These are phyloP conservation scores for Druceiella hillmani DNA, from an alignment of 2,888 invertebrate genomes.

Conservation along the genomic window DNA sequence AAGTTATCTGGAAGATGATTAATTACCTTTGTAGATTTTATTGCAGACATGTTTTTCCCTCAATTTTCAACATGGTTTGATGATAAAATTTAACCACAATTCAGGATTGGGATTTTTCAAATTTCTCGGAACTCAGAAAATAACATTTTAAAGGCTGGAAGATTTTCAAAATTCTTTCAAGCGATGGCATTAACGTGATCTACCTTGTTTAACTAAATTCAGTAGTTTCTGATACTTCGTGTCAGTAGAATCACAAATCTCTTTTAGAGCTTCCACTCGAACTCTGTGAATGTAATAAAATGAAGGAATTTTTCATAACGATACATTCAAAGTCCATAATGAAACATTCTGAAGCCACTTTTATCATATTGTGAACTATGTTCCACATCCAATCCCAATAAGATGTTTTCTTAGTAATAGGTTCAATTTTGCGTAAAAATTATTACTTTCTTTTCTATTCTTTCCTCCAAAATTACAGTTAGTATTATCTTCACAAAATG, in stretches of 20 bases:
- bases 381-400: slow-evolving; percentile 27
- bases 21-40: slow-evolving; percentile 24
- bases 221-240: slow-evolving; percentile 18
- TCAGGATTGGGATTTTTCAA: slow-evolving; percentile 12
- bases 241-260: slow-evolving; percentile 26
- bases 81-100: slow-evolving; percentile 19
- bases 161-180: slow-evolving; percentile 22
- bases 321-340: slow-evolving; percentile 25
- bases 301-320: slow-evolving; percentile 16
- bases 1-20: slow-evolving; percentile 23
- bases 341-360: too few relatives aligned
- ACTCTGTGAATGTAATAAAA: slow-evolving; percentile 16
- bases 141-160: too few relatives aligned
- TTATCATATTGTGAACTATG: slow-evolving; percentile 26
- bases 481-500: slow-evolving; percentile 17
- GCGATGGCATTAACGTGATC: slow-evolving; percentile 23
- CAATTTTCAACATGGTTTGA: slow-evolving; percentile 21
- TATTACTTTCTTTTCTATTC: slow-evolving; percentile 19
- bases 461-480: slow-evolving; percentile 13
- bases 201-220: slow-evolving; percentile 23
- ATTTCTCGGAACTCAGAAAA: too few relatives aligned
- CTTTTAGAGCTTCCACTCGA: slow-evolving; percentile 24
- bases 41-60: slow-evolving; percentile 23
- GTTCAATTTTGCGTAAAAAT: slow-evolving; percentile 23
- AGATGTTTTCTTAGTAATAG: slow-evolving; percentile 20